Conservation (phyloP, 2,113 vertebrate species). For the Porphyrio hochstetteri region DNA sequence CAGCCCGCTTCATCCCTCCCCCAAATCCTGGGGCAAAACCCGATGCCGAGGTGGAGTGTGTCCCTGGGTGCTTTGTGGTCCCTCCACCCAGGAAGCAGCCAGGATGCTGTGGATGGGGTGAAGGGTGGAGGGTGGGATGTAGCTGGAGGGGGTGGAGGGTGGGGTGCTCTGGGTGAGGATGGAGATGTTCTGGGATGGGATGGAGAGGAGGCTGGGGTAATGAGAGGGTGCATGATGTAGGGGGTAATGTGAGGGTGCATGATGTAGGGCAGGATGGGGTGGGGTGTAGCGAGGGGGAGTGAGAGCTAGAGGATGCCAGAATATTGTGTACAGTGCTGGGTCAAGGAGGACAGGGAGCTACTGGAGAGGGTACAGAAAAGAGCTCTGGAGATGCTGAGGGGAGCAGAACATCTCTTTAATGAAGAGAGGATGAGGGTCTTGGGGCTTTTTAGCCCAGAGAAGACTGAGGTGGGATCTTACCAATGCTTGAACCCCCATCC, state of each 20-base stretch:
- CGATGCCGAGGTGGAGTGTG: rapidly evolving
- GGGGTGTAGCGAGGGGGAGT: background rate
- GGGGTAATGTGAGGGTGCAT: rapidly evolving
- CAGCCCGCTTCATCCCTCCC: background rate
- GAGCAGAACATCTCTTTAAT: no score
- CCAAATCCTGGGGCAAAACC: background rate
- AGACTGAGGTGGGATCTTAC: no score
- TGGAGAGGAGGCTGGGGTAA: background rate
- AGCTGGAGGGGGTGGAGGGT: background rate
- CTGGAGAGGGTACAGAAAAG: no score
- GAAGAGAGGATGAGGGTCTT: no score
- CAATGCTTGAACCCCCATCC: no score
- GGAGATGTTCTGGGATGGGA: background rate
- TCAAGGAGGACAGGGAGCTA: no score
- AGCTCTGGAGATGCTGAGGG: no score
- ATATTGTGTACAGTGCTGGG: no score
- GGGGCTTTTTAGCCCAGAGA: no score
- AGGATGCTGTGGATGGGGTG: background rate
- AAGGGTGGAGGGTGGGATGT: background rate
- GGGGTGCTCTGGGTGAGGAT: background rate
- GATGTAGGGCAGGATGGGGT: background rate
- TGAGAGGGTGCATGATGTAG: no score
- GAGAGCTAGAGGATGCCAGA: background rate
- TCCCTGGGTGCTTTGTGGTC: rapidly evolving
- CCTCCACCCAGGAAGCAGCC: background rate